Base-by-base conservation (phyloP, 2,797 vertebrate genomes). In the Melanotaenia nigrans region DNA sequence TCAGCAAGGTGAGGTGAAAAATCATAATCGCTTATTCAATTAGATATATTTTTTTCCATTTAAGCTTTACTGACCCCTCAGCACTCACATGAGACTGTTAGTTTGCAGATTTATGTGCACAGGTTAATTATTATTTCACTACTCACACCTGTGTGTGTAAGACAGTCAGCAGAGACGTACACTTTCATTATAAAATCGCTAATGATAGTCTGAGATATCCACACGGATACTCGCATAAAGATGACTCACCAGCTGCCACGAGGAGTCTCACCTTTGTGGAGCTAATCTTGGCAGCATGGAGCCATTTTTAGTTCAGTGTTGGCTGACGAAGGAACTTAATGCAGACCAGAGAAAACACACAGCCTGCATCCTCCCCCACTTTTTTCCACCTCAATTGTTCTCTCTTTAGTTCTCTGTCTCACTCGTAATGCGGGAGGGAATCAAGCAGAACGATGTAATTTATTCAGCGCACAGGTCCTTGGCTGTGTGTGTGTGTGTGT, bases 291-390 rank as follows among this genome's bases (percentile, higher is more conserved):
- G 92, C 85, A 73, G 73, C 70, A 57, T 35, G 38, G 75, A 85
- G 81, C 87, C 88, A 90, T 92, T 93, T 93, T 93, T 92, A 91
- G 90, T 84, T 78, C 55, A 38, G 75, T 70, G 83, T 83, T 87
- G 79, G 84, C 85, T 84, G 87, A 86, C 78, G 61, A 71, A 78
- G 68, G 75, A 82, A 80, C 77, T 78, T 78, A 82, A 83, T 74
- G 59, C 80, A 84, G 83, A 87, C 66, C 66, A 72, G 35, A 38
- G 60, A 85, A 82, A 85, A 77, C 40, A 72, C 66, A 71, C 68
- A 76, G 79, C 68, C 80, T 73, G 62, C 73, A 71, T 32, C 71
- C 65, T 40, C 82, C 58, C 71, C 42, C 59, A 36, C 60, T 13
- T 28, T 30, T 24, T 42, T 32, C 54, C 61, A 18, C 64, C 36